Percentiles rank a stretch among this genome's conserved stretches.
These are phyloP conservation scores for Fragum whitleyi DNA, from an alignment of 2,888 invertebrate species.

Conservation along the genomic window DNA sequence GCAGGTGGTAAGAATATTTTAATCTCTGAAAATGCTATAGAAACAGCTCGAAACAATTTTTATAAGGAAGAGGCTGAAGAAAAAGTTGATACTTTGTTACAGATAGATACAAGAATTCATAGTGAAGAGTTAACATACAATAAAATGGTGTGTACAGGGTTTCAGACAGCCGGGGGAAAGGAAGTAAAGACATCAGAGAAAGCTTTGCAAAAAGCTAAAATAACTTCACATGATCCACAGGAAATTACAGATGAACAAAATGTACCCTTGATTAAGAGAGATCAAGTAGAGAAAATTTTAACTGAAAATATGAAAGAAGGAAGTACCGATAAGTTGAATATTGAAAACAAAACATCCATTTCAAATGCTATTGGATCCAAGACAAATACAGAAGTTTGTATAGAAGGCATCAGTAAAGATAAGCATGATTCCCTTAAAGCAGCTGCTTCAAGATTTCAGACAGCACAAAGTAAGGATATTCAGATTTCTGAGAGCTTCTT, in stretches of 20 bases:
- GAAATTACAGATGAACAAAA: too few relatives aligned
- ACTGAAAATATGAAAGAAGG: background rate
- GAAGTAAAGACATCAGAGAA: background rate
- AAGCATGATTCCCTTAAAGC: too few relatives aligned
- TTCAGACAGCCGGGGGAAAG: constrained; percentile 9
- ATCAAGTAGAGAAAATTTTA: background rate
- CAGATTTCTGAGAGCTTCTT: too few relatives aligned
- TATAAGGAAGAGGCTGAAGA: background rate
- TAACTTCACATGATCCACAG: background rate
- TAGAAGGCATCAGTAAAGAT: too few relatives aligned
- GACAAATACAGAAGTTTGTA: constrained; percentile 11
- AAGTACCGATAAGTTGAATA: background rate
- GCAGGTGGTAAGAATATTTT: constrained; percentile 25
- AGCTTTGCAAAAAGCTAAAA: background rate
- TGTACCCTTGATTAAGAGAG: background rate
- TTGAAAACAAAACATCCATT: background rate
- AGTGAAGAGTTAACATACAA: too few relatives aligned
- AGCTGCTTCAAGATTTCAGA: too few relatives aligned
- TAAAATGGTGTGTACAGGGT: background rate
- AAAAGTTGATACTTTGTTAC: background rate
- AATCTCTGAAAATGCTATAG: constrained; percentile 33
- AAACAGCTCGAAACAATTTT: constrained; percentile 25
- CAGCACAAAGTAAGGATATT: too few relatives aligned
- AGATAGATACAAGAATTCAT: background rate
- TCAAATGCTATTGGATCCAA: constrained; percentile 6